A percentile compares a stretch with the other conserved stretches of the same genome.
These are phyloP conservation scores for Nanorana parkeri DNA, from an alignment of 2,113 vertebrate species.

Conservation along the genomic window DNA sequence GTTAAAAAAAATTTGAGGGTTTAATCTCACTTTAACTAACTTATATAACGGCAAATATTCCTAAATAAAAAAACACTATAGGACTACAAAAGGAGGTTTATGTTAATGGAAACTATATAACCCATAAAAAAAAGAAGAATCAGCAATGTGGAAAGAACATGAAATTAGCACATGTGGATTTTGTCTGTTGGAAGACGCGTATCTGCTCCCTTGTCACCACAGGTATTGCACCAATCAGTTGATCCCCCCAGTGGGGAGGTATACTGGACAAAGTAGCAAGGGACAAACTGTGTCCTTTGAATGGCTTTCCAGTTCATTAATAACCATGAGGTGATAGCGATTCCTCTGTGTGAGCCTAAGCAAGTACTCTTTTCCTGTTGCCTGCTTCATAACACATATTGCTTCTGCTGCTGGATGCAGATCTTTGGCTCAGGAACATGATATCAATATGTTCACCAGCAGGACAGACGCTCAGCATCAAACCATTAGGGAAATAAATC, in stretches of 20 bases:
- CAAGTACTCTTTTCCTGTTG: not conserved
- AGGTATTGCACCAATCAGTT: not conserved
- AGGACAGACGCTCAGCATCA: constrained; percentile 6
- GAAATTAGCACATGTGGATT: too few species aligned
- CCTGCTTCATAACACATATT: not conserved
- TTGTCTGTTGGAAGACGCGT: not conserved
- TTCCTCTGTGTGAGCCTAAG: constrained; percentile 1
- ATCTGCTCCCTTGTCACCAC: not conserved
- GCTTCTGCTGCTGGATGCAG: not conserved
- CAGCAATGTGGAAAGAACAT: too few species aligned
- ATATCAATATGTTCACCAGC: constrained; percentile 36
- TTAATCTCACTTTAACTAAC: too few species aligned
- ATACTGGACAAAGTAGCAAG: not conserved
- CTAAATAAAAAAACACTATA: too few species aligned
- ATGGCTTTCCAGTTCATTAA: constrained; percentile 44
- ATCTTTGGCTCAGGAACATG: constrained; percentile 25
- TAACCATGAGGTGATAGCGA: constrained; percentile 35
- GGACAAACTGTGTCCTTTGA: constrained; percentile 34
- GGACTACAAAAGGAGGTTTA: too few species aligned
- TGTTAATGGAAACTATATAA: too few species aligned
- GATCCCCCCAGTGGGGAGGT: constrained; percentile 29
- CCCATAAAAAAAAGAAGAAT: too few species aligned
- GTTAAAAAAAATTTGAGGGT: too few species aligned
- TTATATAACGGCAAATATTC: too few species aligned
- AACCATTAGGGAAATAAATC: not conserved